Conservation (phyloP, 2,113 vertebrate genomes). For the Labrus mixtus region DNA sequence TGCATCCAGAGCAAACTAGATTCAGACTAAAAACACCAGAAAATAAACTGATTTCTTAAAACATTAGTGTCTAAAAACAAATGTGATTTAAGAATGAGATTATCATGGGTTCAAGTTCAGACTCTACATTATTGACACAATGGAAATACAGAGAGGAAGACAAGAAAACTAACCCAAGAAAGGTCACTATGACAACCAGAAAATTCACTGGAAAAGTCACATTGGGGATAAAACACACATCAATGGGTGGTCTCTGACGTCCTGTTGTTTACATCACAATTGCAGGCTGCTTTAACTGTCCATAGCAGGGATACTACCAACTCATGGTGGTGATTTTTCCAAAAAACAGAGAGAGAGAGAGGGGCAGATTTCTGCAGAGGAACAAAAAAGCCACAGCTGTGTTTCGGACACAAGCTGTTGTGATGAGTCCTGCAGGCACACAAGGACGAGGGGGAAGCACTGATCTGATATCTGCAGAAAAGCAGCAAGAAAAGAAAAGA, state of each 20-base stretch:
- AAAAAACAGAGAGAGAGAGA: conserved; percentile 11
- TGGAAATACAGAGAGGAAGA: neutral
- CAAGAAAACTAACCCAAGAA: neutral
- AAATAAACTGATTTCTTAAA: neutral
- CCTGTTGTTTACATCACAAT: conserved; percentile 9
- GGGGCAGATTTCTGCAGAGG: conserved; percentile 41
- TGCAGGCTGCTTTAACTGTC: neutral
- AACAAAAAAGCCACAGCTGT: neutral
- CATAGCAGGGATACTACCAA: neutral
- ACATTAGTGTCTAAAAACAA: too few relatives aligned
- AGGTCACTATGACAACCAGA: neutral
- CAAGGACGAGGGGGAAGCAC: conserved; percentile 27
- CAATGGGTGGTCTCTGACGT: conserved; percentile 2
- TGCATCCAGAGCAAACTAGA: neutral
- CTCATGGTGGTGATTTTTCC: neutral
- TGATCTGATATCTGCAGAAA: conserved; percentile 17
- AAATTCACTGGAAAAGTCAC: neutral
- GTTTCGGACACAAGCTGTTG: conserved; percentile 26
- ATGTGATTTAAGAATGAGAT: neutral
- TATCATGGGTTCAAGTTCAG: neutral
- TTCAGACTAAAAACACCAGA: neutral
- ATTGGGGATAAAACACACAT: conserved; percentile 5
- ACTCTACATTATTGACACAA: neutral
- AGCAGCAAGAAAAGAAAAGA: neutral
- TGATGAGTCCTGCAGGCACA: conserved; percentile 51